These are phyloP conservation scores for Stegana nigrithorax DNA, from an alignment of 2,888 invertebrate species.

Conservation along the genomic window DNA sequence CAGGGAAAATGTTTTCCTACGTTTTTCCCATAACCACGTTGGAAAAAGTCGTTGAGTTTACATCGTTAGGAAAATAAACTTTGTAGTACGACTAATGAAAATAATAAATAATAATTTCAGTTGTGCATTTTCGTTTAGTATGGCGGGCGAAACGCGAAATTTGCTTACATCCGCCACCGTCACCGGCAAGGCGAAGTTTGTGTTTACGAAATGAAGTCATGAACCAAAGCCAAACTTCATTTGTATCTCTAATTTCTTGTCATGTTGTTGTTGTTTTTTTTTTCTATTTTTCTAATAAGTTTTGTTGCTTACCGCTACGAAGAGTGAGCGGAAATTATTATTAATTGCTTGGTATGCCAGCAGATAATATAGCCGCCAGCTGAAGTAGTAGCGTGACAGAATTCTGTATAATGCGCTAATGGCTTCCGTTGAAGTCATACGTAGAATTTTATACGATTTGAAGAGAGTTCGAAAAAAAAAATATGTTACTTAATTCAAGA, in stretches of 20 bases:
- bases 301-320: no score
- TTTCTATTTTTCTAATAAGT: slow-evolving; percentile 35
- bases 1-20: neutral
- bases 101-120: no score
- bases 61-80: no score
- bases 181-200: neutral
- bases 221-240: neutral
- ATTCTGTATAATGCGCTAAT: slow-evolving; percentile 29
- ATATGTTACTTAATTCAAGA: no score
- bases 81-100: no score
- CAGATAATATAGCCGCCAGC: neutral
- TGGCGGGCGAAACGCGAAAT: neutral
- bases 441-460: no score
- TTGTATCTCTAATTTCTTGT: neutral
- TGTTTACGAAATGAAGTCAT: neutral
- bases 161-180: slow-evolving; percentile 5
- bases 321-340: slow-evolving; percentile 62
- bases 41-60: no score
- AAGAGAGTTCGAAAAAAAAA: no score
- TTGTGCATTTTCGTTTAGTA: neutral
- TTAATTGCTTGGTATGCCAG: slow-evolving; percentile 58
- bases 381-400: slow-evolving; percentile 1
- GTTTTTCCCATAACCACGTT: no score
- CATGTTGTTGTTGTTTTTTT: neutral
- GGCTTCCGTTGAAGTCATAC: slow-evolving; percentile 15